Percentiles rank a stretch among this genome's conserved stretches.
Evolutionary conservation across 1,140 invertebrate species (phyloP).

Genomic region (Coptotermes formosanus): DNA sequence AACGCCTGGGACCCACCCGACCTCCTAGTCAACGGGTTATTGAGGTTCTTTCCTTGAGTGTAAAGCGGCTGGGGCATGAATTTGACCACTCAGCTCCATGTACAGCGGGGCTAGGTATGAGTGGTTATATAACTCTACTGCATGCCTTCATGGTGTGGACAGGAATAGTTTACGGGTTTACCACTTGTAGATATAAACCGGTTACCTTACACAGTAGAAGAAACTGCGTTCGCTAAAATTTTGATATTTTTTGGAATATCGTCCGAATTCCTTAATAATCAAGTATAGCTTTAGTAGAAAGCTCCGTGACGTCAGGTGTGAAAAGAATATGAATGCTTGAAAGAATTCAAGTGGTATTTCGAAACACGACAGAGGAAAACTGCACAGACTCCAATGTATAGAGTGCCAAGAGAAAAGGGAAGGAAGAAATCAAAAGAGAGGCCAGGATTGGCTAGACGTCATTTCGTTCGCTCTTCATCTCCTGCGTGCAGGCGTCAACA

Average conservation of each 20-base stretch:
- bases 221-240: no score
- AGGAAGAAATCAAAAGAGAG: background rate
- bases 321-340: background rate
- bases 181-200: no score
- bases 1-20: no score
- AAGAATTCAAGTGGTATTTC: background rate
- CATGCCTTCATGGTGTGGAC: no score
- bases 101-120: no score
- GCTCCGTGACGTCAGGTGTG: background rate
- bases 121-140: no score
- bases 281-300: background rate
- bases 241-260: background rate
- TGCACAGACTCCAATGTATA: background rate
- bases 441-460: background rate
- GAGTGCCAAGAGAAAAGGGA: background rate
- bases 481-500: background rate
- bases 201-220: no score
- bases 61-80: no score
- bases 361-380: background rate
- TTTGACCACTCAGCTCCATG: no score
- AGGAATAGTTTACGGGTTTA: no score
- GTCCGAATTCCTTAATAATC: background rate
- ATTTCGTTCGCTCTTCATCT: background rate
- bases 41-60: no score
- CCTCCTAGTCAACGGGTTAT: no score